Evolutionary conservation across 2,113 vertebrate species (phyloP), one percentile per base, ranked within the genome.

Genomic region (Microtus pennsylvanicus): DNA sequence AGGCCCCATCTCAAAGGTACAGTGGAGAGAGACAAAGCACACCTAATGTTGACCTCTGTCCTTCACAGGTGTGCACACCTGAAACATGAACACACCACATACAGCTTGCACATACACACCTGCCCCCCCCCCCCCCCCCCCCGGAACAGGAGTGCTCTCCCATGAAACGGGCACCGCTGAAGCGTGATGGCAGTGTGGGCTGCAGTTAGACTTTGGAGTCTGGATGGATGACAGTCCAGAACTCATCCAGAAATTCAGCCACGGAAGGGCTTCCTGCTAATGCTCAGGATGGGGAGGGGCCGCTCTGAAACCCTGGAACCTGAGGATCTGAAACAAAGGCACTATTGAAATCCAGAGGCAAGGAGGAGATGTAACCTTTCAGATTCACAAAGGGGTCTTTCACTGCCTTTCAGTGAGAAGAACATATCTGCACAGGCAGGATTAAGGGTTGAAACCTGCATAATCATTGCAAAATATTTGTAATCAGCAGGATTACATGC

Each of bases 261-360:
- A 83, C n/a, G 5, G 67, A 87, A 91, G 83, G 47, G 24, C 14
- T 90, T 65, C 28, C 72, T 94, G 47, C 74, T 65, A 93, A 89
- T 52, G 55, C 45, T 52, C 19, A 65, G 91, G 72, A 89, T 83
- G 63, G 63, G 35, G n/a, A n/a, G 63, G 16, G 35, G 38, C 69
- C 50, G 33, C 42, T 76, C 21, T 28, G 0, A 28, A 28, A 42
- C 16, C 30, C 77, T 1, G 26, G 38, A 72, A 88, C 55, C 19
- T 61, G 67, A 74, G 69, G 35, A 77, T 58, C 69, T 61, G 24
- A 87, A 89, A 95, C 90, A 96, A 89, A 94, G 92, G n/a, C 17
- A 77, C 35, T 30, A 87, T 47, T 93, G 78, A 95, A 30, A 74
- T 12, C 33, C 28, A 12, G 3, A 83, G 19, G 45, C 52, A 47